Conservation (phyloP, 2,797 vertebrate species). For the Nannoperca australis region DNA sequence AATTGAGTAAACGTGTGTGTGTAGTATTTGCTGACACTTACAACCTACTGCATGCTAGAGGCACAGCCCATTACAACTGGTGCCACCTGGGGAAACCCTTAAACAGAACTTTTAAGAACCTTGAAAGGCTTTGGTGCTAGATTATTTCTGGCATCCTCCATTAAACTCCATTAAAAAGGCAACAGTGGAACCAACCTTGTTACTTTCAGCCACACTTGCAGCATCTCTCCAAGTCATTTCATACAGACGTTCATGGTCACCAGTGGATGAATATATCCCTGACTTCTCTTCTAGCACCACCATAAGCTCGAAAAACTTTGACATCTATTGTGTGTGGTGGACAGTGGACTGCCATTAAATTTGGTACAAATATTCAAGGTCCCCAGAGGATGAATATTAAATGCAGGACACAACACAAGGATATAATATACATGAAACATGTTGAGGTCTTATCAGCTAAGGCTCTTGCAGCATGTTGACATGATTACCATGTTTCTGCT, state of each 20-base stretch:
- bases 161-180: neutral
- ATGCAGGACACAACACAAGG: neutral
- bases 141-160: neutral
- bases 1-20: too few species aligned
- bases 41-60: too few species aligned
- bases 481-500: neutral
- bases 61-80: neutral
- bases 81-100: too few species aligned
- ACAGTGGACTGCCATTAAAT: neutral
- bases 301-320: neutral
- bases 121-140: neutral
- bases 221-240: neutral
- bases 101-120: neutral
- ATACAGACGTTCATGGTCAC: neutral
- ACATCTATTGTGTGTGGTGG: neutral
- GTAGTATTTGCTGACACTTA: too few species aligned
- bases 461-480: neutral
- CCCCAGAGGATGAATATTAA: neutral
- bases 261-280: neutral
- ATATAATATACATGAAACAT: neutral
- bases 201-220: neutral
- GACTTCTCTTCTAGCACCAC: neutral
- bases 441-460: neutral
- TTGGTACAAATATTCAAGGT: neutral
- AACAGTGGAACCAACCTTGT: neutral